Percentiles rank a stretch among this genome's conserved stretches.
phyloP scores from a whole-genome alignment of 2,113 vertebrate species.

The Morone chrysops region DNA sequence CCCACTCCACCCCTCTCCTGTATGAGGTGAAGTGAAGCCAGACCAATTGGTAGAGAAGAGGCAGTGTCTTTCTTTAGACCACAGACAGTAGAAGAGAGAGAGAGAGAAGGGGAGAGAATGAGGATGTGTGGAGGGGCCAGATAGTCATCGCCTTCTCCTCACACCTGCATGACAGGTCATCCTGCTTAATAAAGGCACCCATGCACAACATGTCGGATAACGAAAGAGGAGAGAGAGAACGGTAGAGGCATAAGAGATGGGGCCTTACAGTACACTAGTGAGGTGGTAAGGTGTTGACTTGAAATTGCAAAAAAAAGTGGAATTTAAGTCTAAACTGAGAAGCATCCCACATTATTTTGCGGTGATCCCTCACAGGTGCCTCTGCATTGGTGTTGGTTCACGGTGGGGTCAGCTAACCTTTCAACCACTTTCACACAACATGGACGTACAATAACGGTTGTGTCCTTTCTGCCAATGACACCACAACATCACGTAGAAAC shows the following conservation, averaged over 20 bases:
- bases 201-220: conserved; percentile 55
- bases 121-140: conserved; percentile 33
- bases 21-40: conserved; percentile 77
- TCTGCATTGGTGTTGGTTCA: conserved; percentile 46
- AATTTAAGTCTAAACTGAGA: conserved; percentile 20
- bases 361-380: conserved; percentile 52
- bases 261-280: conserved; percentile 7
- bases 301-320: not conserved
- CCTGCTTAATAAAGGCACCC: conserved; percentile 76
- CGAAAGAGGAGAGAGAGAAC: conserved; percentile 6
- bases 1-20: conserved; percentile 45
- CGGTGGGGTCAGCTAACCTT: conserved; percentile 52
- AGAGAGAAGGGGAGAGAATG: conserved; percentile 9
- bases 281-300: conserved; percentile 12
- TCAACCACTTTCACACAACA: conserved; percentile 40
- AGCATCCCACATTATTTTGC: conserved; percentile 25
- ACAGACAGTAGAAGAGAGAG: conserved; percentile 6
- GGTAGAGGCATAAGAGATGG: not conserved
- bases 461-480: conserved; percentile 54
- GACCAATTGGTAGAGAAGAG: conserved; percentile 72
- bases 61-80: conserved; percentile 58
- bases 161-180: conserved; percentile 78
- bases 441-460: conserved; percentile 37
- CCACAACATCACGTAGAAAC: conserved; percentile 48
- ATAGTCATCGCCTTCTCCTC: conserved; percentile 60